Base-by-base conservation (phyloP, 2,113 vertebrate genomes). In the Oryzias curvinotus region DNA sequence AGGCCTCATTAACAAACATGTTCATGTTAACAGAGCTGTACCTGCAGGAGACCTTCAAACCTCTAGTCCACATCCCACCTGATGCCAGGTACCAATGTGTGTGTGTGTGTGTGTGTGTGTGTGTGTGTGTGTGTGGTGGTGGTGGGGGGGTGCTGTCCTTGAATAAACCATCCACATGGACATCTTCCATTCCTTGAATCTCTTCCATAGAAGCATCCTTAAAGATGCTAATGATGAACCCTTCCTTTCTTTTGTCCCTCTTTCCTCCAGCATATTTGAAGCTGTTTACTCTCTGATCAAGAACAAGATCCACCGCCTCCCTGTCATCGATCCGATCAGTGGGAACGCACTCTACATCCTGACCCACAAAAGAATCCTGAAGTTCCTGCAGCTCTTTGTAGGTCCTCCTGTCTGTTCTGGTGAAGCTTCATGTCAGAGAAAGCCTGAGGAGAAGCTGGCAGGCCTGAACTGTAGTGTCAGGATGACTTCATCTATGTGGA, bases 361-460 rank as follows among this genome's bases (percentile, higher is more conserved):
- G 81, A 99, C 97, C 2, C 97, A 99, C 94, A 99, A 99, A 92
- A 93, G 97, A 91, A 96, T 99, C 91, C 95, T 99, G 87, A 98
- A 98, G 94, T 99, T 99, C 88, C 95, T 99, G 77, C 97, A 99
- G 93, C 96, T 99, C 72, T 99, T 98, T 90, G 97, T 99, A 91
- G 96, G 97, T 97, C 49, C 52, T 48, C 5, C 25, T 2, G 10
- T 14, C 2, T 36, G 3, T 36, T 36, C 36, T 12, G 36, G 17
- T 21, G 1, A 41, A 50, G 12, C 5, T 7, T 18, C 0, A 1
- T 23, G 36, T 48, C 36, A 36, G 36, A 36, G 36, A 36, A 12
- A 36, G 36, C 36, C 7, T 36, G 8, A 36, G 36, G 36, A 10
- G 10, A 3, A 36, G 36, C 36, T 36, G 36, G 36, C 36, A 36